Conservation (phyloP, 2,113 vertebrate genomes). For the Bos javanicus region DNA sequence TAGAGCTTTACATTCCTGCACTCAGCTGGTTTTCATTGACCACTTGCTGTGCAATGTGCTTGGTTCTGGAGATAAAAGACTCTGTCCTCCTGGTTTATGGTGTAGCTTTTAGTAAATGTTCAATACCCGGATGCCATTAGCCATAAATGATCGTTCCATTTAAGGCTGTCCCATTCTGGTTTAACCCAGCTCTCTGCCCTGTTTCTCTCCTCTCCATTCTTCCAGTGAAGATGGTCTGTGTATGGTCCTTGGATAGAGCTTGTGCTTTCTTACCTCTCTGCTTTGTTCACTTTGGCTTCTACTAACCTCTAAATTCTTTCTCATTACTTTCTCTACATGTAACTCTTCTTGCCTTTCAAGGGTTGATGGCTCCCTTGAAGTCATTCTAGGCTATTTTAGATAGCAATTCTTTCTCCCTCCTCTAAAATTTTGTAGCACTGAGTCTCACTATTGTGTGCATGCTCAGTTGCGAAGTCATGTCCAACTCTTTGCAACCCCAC, state of each 20-base stretch:
- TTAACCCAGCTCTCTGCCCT: background rate
- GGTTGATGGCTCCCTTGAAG: background rate
- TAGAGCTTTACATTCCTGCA: background rate
- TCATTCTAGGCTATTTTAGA: background rate
- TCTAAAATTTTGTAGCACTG: background rate
- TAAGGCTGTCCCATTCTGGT: background rate
- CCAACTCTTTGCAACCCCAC: background rate
- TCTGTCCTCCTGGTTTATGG: background rate
- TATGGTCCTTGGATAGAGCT: rapidly evolving
- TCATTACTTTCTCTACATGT: background rate
- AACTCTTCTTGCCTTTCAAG: background rate
- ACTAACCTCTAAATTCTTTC: background rate
- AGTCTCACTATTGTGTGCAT: background rate
- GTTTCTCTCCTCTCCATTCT: background rate
- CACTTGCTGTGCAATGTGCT: background rate
- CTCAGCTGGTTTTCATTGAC: background rate
- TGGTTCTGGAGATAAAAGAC: background rate
- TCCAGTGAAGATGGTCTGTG: background rate
- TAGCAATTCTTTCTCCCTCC: background rate
- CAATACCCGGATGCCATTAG: background rate
- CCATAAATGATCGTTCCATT: background rate
- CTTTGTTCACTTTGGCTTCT: background rate
- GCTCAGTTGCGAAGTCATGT: background rate
- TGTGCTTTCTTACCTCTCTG: background rate
- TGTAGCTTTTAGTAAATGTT: background rate